phyloP scores from a whole-genome alignment of 2,888 invertebrate species.

The Eretmocerus hayati region DNA sequence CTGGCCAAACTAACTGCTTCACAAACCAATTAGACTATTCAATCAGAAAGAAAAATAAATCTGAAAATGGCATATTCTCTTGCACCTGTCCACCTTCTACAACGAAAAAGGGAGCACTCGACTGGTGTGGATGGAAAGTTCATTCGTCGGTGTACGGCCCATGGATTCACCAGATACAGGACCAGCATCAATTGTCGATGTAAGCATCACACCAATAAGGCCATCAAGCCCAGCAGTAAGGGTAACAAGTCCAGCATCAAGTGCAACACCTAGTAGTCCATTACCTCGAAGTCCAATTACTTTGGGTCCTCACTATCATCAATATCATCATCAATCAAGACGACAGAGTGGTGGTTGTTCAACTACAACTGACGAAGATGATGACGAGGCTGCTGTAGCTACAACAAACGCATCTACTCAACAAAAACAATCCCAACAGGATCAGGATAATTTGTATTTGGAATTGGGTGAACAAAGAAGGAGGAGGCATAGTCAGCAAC shows the following conservation, averaged over 20 bases:
- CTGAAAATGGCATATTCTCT: neutral
- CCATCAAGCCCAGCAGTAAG: neutral
- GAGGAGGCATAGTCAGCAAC: too few relatives aligned
- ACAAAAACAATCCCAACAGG: too few relatives aligned
- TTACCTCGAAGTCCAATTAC: neutral
- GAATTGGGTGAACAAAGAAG: too few relatives aligned
- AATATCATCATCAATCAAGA: too few relatives aligned
- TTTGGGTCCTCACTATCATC: slow-evolving; percentile 3
- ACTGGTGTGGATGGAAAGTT: slow-evolving; percentile 86
- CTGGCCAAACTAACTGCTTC: too few relatives aligned
- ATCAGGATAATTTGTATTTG: too few relatives aligned
- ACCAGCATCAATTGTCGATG: slow-evolving; percentile 6
- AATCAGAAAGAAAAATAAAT: slow-evolving; percentile 5
- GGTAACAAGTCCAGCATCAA: neutral
- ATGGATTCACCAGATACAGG: slow-evolving; percentile 82
- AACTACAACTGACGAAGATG: too few relatives aligned
- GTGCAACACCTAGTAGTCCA: neutral
- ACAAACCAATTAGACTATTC: neutral
- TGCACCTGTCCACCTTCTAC: neutral
- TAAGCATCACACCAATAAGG: neutral
- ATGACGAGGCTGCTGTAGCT: too few relatives aligned
- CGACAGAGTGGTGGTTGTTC: too few relatives aligned
- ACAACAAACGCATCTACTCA: too few relatives aligned
- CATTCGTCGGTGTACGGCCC: slow-evolving; percentile 80
- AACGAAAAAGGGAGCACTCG: slow-evolving; percentile 59